Evolutionary conservation across 2,888 invertebrate genomes (phyloP).

Genomic region (Zygogramma bicolorata): DNA sequence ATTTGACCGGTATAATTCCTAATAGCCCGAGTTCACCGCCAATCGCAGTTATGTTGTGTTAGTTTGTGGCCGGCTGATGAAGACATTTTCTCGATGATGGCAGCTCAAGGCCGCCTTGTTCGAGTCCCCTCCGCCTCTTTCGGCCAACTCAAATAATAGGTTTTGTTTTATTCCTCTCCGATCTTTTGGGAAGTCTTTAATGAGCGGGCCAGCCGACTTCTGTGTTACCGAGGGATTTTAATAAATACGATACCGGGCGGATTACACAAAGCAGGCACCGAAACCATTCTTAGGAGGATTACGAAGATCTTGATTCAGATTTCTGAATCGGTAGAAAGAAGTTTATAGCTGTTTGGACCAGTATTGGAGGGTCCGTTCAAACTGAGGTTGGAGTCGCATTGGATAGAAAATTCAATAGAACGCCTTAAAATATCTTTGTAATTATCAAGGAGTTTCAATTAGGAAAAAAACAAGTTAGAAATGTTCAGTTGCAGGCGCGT

Average conservation of each 20-base stretch:
- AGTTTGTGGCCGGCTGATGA: slow-evolving; percentile 51
- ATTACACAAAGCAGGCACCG: not conserved
- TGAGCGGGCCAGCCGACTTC: slow-evolving; percentile 41
- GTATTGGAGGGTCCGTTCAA: too few species aligned
- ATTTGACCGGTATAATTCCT: not conserved
- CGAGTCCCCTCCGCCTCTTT: slow-evolving; percentile 33
- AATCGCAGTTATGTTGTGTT: slow-evolving; percentile 16
- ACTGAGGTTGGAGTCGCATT: too few species aligned
- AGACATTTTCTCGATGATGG: slow-evolving; percentile 62
- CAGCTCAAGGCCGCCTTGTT: slow-evolving; percentile 62
- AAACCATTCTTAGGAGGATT: too few species aligned
- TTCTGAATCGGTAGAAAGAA: too few species aligned
- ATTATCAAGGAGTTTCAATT: too few species aligned
- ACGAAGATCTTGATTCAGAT: too few species aligned
- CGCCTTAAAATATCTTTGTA: too few species aligned
- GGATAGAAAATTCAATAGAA: too few species aligned
- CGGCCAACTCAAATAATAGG: slow-evolving; percentile 56
- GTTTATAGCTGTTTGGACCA: too few species aligned
- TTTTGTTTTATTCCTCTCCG: slow-evolving; percentile 47
- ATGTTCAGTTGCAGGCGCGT: too few species aligned
- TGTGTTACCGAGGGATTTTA: slow-evolving; percentile 34
- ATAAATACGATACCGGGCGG: slow-evolving; percentile 9
- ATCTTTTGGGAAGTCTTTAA: slow-evolving; percentile 40
- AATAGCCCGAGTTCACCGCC: slow-evolving; percentile 5
- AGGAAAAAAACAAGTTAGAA: too few species aligned